Conservation (phyloP, 2,888 invertebrate genomes). For the Meiosimyza platycephala region DNA sequence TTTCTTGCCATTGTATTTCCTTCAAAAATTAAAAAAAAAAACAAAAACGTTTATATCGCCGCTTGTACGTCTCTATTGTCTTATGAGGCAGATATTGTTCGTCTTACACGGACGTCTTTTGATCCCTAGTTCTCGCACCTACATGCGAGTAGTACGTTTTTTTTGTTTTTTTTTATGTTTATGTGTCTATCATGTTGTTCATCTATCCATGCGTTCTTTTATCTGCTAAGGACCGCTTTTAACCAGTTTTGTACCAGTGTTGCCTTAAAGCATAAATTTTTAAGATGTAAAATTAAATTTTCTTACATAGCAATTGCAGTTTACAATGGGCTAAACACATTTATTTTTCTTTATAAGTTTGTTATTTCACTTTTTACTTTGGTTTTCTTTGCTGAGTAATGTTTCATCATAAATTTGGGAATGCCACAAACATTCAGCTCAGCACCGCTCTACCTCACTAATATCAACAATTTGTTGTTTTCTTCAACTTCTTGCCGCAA, state of each 20-base stretch:
- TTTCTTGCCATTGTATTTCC: neutral
- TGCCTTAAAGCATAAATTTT: too few species aligned
- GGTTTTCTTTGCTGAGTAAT: constrained; percentile 33
- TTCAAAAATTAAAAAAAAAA: too few species aligned
- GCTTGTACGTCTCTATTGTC: too few species aligned
- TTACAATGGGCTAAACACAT: neutral
- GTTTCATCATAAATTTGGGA: constrained; percentile 36
- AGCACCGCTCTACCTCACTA: neutral
- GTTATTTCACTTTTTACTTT: neutral
- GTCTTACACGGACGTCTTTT: neutral
- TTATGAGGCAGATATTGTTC: too few species aligned
- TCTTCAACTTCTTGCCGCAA: neutral
- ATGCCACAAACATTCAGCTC: constrained; percentile 1
- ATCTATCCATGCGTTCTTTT: neutral
- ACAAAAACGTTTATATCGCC: too few species aligned
- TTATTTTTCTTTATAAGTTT: neutral
- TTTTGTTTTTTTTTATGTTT: neutral
- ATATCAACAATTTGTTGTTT: neutral
- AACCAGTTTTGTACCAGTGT: too few species aligned
- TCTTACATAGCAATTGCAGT: neutral
- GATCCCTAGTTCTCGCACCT: constrained; percentile 10
- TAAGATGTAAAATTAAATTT: too few species aligned
- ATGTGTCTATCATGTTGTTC: neutral
- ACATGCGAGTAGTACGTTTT: neutral
- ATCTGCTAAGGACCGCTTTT: too few species aligned